Evolutionary conservation across 2,888 invertebrate species (phyloP), one percentile per base, ranked within the genome.

Genomic region (Tuberolachnus salignus): DNA sequence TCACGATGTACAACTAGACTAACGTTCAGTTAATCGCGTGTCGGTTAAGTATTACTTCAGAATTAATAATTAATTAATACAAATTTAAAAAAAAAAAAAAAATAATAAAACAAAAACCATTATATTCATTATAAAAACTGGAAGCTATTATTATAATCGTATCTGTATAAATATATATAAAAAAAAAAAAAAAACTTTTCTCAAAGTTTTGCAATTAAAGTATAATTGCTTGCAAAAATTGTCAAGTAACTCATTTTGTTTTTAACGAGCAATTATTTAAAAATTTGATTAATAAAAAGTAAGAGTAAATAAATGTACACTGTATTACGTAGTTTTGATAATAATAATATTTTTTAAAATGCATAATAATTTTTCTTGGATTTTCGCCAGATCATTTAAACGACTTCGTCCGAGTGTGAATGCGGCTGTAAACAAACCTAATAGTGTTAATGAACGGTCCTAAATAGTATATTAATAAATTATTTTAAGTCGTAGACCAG

Each of bases 401-500:
- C 51, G 34, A 51, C 16, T 51, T 42, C 42, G 8, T 42, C 34
- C 11, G 14, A 73, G 34, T 73, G 34, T 34, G 34, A 34, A 34
- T 34, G 16, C 51, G 59, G 51, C 51, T 73, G 59, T 73, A 73
- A 73, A 63, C 42, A 73, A 73, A 63, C 61, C 21, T 73, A 73
- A 51, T 63, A 63, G 73, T 63, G 73, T 42, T 51, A 63, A 63
- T 73, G 42, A 63, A 63, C 21, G 63, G 51, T 42, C 21, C 34
- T 63, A 34, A 73, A 63, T 63, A 73, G 34, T 63, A 61, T 61
- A 72, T 51, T 59, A 72, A 61, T 72, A 61, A 0, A 61, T 72
- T 34, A 6, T 34, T 61, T 61, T 14, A 72, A 61, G 34, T 61
- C 19, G n/a, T 19, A 61, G 13, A 63, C 51, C 23, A 53, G 21